Evolutionary conservation across 2,888 invertebrate genomes (phyloP).

Genomic region (Lamproptera curius): DNA sequence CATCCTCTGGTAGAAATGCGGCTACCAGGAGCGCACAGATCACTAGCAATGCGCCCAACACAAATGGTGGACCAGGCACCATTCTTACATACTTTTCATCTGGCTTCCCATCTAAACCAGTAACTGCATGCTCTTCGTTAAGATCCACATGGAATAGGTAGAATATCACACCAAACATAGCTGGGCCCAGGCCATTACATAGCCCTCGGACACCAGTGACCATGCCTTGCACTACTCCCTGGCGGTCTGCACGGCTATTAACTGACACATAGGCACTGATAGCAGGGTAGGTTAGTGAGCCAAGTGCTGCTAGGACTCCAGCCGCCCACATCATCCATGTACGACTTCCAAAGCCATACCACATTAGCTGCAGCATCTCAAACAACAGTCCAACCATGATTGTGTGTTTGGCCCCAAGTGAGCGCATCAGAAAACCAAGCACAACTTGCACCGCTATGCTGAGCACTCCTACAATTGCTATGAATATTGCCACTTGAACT

Average conservation of each 20-base stretch:
- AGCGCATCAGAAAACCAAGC: slow-evolving; percentile 88
- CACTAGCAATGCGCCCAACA: slow-evolving; percentile 97
- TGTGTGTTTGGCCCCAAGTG: slow-evolving; percentile 96
- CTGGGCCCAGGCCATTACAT: slow-evolving; percentile 98
- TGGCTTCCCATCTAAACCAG: slow-evolving; percentile 40
- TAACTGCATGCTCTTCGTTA: slow-evolving; percentile 82
- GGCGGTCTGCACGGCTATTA: slow-evolving; percentile 98
- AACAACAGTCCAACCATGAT: slow-evolving; percentile 98
- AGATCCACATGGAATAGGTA: slow-evolving; percentile 99
- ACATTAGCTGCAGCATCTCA: slow-evolving; percentile 97
- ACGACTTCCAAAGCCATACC: slow-evolving; percentile 98
- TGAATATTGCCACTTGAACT: slow-evolving; percentile 97
- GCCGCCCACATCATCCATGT: slow-evolving; percentile 99
- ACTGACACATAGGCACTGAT: slow-evolving; percentile 99
- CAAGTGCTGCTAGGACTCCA: slow-evolving; percentile 96
- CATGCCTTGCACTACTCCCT: slow-evolving; percentile 98
- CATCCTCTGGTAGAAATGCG: slow-evolving; percentile 88
- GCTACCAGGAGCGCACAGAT: slow-evolving; percentile 96
- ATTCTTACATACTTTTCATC: slow-evolving; percentile 80
- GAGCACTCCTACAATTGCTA: slow-evolving; percentile 96
- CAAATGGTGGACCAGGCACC: slow-evolving; percentile 98
- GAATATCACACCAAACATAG: slow-evolving; percentile 98
- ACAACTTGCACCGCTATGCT: slow-evolving; percentile 97
- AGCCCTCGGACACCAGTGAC: slow-evolving; percentile 99
- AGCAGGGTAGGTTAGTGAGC: slow-evolving; percentile 98